phyloP scores from a whole-genome alignment of 2,888 invertebrate species.

The Agrotis ipsilon region DNA sequence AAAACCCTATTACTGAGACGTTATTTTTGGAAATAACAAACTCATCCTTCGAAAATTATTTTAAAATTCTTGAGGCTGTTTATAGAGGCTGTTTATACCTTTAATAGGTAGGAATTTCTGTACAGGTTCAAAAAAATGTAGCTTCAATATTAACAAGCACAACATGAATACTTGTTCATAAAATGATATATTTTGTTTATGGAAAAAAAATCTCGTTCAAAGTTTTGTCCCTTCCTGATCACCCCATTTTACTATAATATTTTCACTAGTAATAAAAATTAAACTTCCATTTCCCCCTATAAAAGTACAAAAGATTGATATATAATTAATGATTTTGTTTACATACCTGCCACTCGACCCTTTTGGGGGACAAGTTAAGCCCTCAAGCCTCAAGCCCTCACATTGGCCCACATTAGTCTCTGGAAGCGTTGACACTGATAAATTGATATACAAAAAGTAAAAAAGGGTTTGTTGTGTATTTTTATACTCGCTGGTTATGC shows the following conservation, averaged over 20 bases:
- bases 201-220: too few species aligned
- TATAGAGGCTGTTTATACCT: too few species aligned
- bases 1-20: too few species aligned
- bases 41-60: too few species aligned
- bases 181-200: too few species aligned
- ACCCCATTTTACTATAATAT: not conserved
- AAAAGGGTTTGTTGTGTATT: constrained; percentile 21
- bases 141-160: too few species aligned
- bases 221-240: too few species aligned
- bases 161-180: too few species aligned
- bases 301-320: constrained; percentile 48
- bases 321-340: constrained; percentile 60
- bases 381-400: constrained; percentile 30
- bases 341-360: constrained; percentile 48
- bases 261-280: not conserved
- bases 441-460: constrained; percentile 55
- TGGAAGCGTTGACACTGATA: constrained; percentile 57
- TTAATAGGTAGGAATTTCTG: too few species aligned
- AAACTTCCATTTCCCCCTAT: not conserved
- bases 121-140: too few species aligned
- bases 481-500: constrained; percentile 14
- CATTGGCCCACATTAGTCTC: constrained; percentile 53
- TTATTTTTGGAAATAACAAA: too few species aligned
- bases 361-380: constrained; percentile 44
- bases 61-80: too few species aligned